Evolutionary conservation across 2,797 vertebrate species (phyloP), one percentile per base, ranked within the genome.

Genomic region (Sebastes goodei): DNA sequence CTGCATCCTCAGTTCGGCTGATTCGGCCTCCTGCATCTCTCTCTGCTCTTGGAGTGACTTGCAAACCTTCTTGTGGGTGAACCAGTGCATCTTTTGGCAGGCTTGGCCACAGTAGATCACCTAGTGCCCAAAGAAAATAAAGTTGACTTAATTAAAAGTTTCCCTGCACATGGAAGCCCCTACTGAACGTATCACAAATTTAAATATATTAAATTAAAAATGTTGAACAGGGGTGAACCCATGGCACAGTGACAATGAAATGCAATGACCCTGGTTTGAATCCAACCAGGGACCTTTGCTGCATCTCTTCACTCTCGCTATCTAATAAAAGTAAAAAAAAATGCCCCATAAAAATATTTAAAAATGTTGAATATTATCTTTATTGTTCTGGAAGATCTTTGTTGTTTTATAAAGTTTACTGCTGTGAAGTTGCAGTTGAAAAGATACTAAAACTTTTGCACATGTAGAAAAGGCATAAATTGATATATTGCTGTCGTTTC

Each of bases 1-100:
- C 85, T 92, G 95, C 81, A 83, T 93, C 88, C 95, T 95, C 80
- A 96, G 95, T 84, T 94, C 95, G 85, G 96, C 95, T 33, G 96
- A 93, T 57, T 98, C 97, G 5, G 89, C 91, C 74, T 97, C 97
- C 35, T 98, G 97, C 74, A 95, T 95, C 85, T 98, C 96, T 49
- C 97, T 94, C 82, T 96, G 92, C 73, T 97, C 97, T 85, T 98
- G 97, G 52, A 99, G 94, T 21, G 69, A 94, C 94, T 97, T 98
- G 87, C 99, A 99, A 55, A 97, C 92, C 82, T 98, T 99, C 91
- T 98, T 99, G 92, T 99, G 99, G 27, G 97, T 95, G 90, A 99
- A 99, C 99, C 98, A 99, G 89, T 99, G 99, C 83, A 96, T 94
- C 91, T 99, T 99, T 92, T 99, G 99, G 82, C 99, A 99, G 59